Conservation (phyloP, 1,140 invertebrate genomes). For the Bathynomus jamesi region DNA sequence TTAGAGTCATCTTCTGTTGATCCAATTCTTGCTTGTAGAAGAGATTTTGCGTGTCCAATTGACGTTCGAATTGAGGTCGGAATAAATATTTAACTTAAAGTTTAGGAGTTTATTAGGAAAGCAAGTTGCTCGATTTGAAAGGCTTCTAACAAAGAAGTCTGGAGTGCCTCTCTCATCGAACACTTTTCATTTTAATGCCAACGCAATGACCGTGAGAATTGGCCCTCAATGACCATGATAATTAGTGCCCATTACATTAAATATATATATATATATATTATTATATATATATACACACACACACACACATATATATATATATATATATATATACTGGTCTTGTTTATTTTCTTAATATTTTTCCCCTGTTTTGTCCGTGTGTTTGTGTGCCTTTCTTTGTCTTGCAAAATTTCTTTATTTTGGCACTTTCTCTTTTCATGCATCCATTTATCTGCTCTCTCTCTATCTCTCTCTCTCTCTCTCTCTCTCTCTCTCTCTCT, state of each 20-base stretch:
- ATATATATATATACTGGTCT: not conserved
- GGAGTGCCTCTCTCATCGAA: no score
- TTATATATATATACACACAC: not conserved
- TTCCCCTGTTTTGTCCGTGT: not conserved
- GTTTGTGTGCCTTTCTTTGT: not conserved
- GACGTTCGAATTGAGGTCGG: not conserved
- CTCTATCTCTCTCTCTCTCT: not conserved
- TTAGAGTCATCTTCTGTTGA: not conserved
- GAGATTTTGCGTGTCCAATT: not conserved
- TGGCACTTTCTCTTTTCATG: not conserved
- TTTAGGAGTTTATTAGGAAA: not conserved
- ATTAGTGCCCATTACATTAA: not conserved
- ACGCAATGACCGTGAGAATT: not conserved
- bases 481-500: not conserved
- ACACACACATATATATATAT: not conserved
- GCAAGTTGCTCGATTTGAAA: not conserved
- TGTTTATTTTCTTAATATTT: not conserved
- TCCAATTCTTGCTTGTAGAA: not conserved
- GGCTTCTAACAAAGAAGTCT: not conserved
- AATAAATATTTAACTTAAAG: not conserved
- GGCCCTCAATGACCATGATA: not conserved
- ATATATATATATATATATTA: not conserved
- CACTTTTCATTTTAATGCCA: not conserved
- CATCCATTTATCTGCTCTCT: not conserved
- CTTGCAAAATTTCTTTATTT: not conserved